Evolutionary conservation across 2,113 vertebrate species (phyloP).

Genomic region (Brachyhypopomus gauderio): DNA sequence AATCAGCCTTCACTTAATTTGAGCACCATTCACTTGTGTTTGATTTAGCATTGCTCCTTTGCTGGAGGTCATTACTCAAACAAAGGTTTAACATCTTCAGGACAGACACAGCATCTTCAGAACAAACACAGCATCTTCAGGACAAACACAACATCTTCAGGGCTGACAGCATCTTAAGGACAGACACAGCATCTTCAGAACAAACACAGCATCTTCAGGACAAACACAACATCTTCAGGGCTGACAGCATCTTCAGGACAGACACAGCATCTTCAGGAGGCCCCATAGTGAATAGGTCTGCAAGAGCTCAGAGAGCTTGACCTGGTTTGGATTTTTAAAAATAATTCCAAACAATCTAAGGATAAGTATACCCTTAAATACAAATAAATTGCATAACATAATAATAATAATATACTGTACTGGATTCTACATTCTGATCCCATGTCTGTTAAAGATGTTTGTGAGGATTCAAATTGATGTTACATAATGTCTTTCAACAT

Average conservation of each 20-base stretch:
- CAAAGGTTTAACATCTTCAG: too few species aligned
- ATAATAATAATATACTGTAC: too few species aligned
- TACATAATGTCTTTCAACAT: too few species aligned
- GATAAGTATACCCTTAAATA: too few species aligned
- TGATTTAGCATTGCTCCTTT: neutral
- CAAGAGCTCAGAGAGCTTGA: neutral
- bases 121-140: neutral
- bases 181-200: conserved; percentile 3
- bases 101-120: neutral
- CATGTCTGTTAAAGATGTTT: too few species aligned
- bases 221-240: neutral
- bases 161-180: neutral
- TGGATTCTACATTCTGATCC: too few species aligned
- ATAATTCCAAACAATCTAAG: neutral
- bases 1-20: too few species aligned
- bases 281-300: neutral
- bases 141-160: conserved; percentile 1
- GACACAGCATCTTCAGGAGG: conserved; percentile 1
- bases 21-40: neutral
- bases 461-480: too few species aligned
- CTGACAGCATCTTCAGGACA: neutral
- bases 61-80: neutral
- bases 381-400: too few species aligned
- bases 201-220: conserved; percentile 2
- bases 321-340: neutral